phyloP scores from a whole-genome alignment of 2,113 vertebrate species.

The Lycaon pictus region DNA sequence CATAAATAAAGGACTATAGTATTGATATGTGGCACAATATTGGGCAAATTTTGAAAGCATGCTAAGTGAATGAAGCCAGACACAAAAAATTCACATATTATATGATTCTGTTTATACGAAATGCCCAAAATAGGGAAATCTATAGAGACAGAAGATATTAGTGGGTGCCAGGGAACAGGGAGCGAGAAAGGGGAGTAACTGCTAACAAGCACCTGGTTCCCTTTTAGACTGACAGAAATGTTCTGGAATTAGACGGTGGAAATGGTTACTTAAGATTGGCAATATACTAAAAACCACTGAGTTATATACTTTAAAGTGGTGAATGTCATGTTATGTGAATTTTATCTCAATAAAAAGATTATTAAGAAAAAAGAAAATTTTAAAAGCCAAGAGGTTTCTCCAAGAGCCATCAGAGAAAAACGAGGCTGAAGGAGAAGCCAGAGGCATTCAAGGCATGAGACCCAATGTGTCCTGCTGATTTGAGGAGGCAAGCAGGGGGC shows the following conservation, averaged over 20 bases:
- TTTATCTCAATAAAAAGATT: background rate
- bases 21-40: background rate
- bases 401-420: background rate
- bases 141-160: background rate
- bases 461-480: background rate
- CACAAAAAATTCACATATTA: background rate
- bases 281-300: background rate
- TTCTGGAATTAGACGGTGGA: background rate
- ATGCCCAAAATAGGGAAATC: background rate
- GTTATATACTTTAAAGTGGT: background rate
- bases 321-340: background rate
- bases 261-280: background rate
- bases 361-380: no score
- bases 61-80: background rate
- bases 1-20: background rate
- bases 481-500: background rate
- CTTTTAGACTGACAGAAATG: background rate
- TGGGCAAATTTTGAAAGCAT: background rate
- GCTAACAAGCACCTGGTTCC: no score
- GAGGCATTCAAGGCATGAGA: background rate
- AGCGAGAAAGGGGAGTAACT: background rate
- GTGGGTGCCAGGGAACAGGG: background rate
- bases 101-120: background rate
- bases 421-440: background rate
- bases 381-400: background rate